A percentile compares a stretch with the other conserved stretches of the same genome.
Evolutionary conservation across 2,888 invertebrate species (phyloP).

Genomic region (Callyntrura guangdongensis): DNA sequence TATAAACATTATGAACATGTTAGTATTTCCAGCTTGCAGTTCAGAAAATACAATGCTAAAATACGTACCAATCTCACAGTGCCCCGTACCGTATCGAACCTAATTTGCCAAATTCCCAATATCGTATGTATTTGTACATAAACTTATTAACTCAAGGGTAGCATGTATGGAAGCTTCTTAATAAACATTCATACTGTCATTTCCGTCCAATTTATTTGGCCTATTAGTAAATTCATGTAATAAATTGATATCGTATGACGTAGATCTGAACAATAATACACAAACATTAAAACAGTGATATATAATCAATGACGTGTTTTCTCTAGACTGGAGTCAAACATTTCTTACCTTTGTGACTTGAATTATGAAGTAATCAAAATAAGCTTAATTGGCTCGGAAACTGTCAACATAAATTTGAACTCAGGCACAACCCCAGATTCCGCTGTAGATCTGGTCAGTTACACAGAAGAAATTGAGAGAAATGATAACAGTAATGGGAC

Average conservation of each 20-base stretch:
- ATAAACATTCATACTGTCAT: not conserved
- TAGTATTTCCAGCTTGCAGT: too few relatives aligned
- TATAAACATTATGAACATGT: too few relatives aligned
- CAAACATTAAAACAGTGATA: slow-evolving; percentile 6
- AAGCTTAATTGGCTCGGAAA: slow-evolving; percentile 58
- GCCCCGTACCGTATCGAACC: not conserved
- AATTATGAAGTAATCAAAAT: slow-evolving; percentile 68
- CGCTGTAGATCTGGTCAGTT: not conserved
- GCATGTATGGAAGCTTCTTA: not conserved
- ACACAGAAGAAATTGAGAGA: slow-evolving; percentile 2
- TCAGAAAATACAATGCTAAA: not conserved
- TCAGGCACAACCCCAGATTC: not conserved
- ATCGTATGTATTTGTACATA: not conserved
- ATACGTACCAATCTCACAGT: not conserved
- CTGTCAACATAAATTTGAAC: slow-evolving; percentile 20
- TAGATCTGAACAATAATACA: not conserved
- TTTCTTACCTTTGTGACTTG: not conserved
- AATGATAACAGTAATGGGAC: not conserved
- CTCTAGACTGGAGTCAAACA: slow-evolving; percentile 48
- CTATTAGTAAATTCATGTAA: not conserved
- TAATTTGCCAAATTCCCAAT: not conserved
- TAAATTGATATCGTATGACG: not conserved
- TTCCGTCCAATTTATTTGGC: not conserved
- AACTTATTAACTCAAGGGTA: not conserved
- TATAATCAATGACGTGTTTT: slow-evolving; percentile 22